Conservation (phyloP, 2,888 invertebrate species). For the Nysson spinosus region DNA sequence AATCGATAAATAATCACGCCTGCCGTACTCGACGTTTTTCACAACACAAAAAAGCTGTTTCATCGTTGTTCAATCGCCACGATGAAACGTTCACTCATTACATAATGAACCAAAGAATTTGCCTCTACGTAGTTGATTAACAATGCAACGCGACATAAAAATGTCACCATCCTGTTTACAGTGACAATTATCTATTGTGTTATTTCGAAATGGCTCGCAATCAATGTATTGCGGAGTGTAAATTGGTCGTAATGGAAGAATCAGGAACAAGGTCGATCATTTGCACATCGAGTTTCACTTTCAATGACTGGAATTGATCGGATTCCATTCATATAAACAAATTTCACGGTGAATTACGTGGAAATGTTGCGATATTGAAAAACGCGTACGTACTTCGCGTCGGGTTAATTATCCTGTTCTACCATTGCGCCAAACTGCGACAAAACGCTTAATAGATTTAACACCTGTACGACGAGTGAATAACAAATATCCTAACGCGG, state of each 20-base stretch:
- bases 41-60: too few species aligned
- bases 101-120: too few species aligned
- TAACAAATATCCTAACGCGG: conserved; percentile 20
- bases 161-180: conserved; percentile 15
- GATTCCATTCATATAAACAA: too few species aligned
- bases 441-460: conserved; percentile 14
- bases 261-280: conserved; percentile 22
- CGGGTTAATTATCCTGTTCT: too few species aligned
- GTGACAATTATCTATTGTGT: conserved; percentile 32
- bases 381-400: too few species aligned
- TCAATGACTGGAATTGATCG: background rate
- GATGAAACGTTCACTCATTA: too few species aligned
- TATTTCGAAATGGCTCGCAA: conserved; percentile 15
- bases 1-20: too few species aligned
- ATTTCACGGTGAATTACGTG: too few species aligned
- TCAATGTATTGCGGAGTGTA: background rate
- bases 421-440: background rate
- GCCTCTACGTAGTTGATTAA: too few species aligned
- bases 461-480: background rate
- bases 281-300: background rate
- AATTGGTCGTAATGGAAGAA: conserved; percentile 11
- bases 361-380: too few species aligned
- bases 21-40: too few species aligned
- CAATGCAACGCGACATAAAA: conserved; percentile 30
- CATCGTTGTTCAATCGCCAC: too few species aligned